Percentiles rank a stretch among this genome's conserved stretches.
phyloP scores from a whole-genome alignment of 2,888 invertebrate genomes.

The Chesias legatella region DNA sequence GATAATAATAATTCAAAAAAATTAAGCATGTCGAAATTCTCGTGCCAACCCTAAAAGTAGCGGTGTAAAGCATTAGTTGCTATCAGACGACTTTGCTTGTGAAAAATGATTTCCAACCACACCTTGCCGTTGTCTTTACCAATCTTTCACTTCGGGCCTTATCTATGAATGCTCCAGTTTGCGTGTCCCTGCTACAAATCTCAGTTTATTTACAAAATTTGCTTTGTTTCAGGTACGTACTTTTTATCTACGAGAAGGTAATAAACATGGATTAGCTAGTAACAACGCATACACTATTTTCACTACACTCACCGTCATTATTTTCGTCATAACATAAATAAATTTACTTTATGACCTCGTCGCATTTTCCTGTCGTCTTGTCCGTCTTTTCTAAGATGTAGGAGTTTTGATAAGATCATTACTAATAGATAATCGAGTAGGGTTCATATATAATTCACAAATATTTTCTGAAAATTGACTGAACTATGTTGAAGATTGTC shows the following conservation, averaged over 20 bases:
- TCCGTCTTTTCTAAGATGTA: no score
- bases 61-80: constrained; percentile 65
- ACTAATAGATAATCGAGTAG: no score
- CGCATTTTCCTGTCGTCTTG: no score
- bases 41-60: constrained; percentile 27
- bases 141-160: constrained; percentile 66
- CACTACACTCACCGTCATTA: no score
- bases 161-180: constrained; percentile 59
- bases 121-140: constrained; percentile 63
- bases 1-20: no score
- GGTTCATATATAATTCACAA: no score
- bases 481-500: no score
- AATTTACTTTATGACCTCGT: no score
- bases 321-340: no score
- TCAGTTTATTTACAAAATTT: constrained; percentile 55
- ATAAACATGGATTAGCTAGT: constrained; percentile 1
- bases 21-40: no score
- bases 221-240: constrained; percentile 64
- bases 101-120: constrained; percentile 78
- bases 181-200: constrained; percentile 51
- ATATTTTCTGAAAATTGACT: no score
- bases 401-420: no score
- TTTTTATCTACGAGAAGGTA: constrained; percentile 25
- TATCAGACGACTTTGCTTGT: constrained; percentile 69
- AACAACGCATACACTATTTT: background rate